Conservation (phyloP, 2,113 vertebrate species). For the Gymnorhina tibicen region DNA sequence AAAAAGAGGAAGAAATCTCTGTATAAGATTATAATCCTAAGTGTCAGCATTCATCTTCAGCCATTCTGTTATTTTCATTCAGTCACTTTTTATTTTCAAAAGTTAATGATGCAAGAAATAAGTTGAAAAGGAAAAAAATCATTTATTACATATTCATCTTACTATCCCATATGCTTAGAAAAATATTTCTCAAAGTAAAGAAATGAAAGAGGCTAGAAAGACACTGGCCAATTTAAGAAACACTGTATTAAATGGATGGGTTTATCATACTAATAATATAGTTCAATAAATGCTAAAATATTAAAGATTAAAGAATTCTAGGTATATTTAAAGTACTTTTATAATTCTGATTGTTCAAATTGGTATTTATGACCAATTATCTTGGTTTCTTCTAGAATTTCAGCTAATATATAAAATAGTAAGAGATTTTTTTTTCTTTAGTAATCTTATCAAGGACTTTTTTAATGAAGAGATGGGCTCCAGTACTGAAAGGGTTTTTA, state of each 20-base stretch:
- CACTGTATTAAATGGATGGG: not conserved
- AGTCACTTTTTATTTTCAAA: not conserved
- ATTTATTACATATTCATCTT: not conserved
- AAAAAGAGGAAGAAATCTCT: not conserved
- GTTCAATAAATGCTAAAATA: not conserved
- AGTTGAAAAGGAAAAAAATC: not conserved
- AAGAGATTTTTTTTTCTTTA: not conserved
- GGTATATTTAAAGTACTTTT: not conserved
- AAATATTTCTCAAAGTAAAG: not conserved
- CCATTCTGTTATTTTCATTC: not conserved
- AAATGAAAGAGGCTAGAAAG: not conserved
- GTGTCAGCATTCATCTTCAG: not conserved
- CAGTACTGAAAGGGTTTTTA: not conserved
- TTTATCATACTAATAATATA: not conserved
- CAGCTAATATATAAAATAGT: not conserved
- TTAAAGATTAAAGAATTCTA: not conserved
- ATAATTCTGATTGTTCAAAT: not conserved
- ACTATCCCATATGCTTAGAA: not conserved
- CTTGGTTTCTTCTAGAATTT: not conserved
- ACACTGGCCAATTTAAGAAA: not conserved
- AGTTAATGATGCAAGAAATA: not conserved
- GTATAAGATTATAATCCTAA: not conserved
- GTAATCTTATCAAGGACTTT: not conserved
- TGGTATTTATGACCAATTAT: not conserved
- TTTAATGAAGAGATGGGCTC: not conserved